A percentile compares a stretch with the other conserved stretches of the same genome.
phyloP scores from a whole-genome alignment of 2,888 invertebrate genomes.

The Thereva unica region DNA sequence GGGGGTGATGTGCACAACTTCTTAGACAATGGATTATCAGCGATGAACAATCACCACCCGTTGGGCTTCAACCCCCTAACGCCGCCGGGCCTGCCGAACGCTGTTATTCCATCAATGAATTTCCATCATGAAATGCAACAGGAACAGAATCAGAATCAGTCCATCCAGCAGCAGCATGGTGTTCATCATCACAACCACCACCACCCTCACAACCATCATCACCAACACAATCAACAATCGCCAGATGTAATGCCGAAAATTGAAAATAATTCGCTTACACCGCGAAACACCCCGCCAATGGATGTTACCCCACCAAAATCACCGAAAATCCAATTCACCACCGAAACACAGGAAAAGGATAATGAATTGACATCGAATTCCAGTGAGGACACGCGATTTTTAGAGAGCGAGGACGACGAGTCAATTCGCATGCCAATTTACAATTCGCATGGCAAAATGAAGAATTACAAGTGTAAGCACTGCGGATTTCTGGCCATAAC shows the following conservation, averaged over 20 bases:
- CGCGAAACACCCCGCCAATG: slow-evolving; percentile 56
- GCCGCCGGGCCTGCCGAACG: slow-evolving; percentile 63
- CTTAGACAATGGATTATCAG: slow-evolving; percentile 11
- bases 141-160: background rate
- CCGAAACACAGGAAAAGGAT: slow-evolving; percentile 49
- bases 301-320: slow-evolving; percentile 58
- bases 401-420: slow-evolving; percentile 53
- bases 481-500: slow-evolving; percentile 83
- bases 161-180: too few relatives aligned
- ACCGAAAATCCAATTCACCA: slow-evolving; percentile 46
- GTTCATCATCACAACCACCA: slow-evolving; percentile 4
- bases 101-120: slow-evolving; percentile 46
- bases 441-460: slow-evolving; percentile 74
- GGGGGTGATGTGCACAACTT: slow-evolving; percentile 51
- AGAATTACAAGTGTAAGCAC: slow-evolving; percentile 90
- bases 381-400: slow-evolving; percentile 53
- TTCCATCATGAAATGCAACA: slow-evolving; percentile 10
- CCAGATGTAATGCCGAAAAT: background rate
- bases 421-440: slow-evolving; percentile 61
- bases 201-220: too few relatives aligned
- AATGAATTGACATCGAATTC: slow-evolving; percentile 55
- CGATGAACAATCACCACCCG: slow-evolving; percentile 51
- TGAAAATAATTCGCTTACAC: slow-evolving; percentile 47
- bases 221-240: slow-evolving; percentile 11
- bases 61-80: slow-evolving; percentile 66